phyloP scores from a whole-genome alignment of 2,797 vertebrate genomes.

The Lutra lutra region DNA sequence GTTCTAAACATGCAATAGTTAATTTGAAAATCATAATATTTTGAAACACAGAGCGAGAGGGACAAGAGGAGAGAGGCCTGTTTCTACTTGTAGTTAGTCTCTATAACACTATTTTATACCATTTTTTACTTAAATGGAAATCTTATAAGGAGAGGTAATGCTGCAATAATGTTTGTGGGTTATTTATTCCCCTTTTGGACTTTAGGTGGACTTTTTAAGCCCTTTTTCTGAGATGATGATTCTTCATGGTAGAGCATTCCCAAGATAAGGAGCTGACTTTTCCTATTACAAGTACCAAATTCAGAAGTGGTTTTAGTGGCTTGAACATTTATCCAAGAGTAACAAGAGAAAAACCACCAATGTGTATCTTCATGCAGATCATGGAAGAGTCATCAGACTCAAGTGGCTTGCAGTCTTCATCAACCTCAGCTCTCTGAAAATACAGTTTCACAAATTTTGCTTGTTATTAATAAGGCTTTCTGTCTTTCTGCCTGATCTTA shows the following conservation, averaged over 20 bases:
- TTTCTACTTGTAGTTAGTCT: background rate
- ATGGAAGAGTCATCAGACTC: background rate
- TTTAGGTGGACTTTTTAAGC: background rate
- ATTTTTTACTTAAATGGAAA: background rate
- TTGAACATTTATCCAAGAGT: conserved; percentile 40
- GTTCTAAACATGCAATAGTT: background rate
- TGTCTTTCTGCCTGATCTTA: background rate
- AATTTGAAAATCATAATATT: background rate
- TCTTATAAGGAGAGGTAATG: background rate
- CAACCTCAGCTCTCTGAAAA: conserved; percentile 43
- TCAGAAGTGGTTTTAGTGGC: conserved; percentile 67
- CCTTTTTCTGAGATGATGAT: background rate
- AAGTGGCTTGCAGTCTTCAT: background rate
- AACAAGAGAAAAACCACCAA: conserved; percentile 48
- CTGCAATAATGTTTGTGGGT: background rate
- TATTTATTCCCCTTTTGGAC: background rate
- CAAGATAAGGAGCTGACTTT: conserved; percentile 51
- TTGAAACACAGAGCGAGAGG: background rate
- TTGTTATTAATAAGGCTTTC: background rate
- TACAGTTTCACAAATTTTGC: background rate
- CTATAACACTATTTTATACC: background rate
- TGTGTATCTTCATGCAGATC: background rate
- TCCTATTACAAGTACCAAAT: conserved; percentile 41
- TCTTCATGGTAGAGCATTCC: conserved; percentile 18
- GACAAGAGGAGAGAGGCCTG: background rate